These are phyloP conservation scores for Pristionchus mayeri DNA, from an alignment of 2,888 invertebrate genomes.

Conservation along the genomic window DNA sequence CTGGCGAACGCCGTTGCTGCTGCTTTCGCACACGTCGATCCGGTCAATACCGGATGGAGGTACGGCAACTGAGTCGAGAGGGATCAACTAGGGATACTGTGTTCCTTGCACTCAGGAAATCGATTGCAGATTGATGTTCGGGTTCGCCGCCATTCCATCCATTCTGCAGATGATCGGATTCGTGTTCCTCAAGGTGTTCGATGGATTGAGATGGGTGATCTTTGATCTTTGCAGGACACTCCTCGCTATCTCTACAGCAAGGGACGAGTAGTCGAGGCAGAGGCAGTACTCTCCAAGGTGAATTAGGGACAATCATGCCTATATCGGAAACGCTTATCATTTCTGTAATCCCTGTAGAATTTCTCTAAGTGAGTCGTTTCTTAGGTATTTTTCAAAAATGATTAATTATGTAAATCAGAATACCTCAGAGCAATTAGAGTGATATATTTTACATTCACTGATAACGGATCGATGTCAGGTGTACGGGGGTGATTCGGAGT, in stretches of 20 bases:
- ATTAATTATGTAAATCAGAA: too few species aligned
- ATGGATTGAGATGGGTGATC: background rate
- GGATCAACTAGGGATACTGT: background rate
- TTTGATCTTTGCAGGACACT: conserved; percentile 79
- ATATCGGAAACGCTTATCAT: too few species aligned
- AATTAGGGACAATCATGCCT: background rate
- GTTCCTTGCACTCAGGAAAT: too few species aligned
- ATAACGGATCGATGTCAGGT: background rate
- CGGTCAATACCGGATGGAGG: conserved; percentile 80
- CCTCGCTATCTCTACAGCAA: conserved; percentile 77
- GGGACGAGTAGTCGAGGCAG: conserved; percentile 59
- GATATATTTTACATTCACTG: too few species aligned
- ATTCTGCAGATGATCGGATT: conserved; percentile 79
- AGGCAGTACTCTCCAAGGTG: conserved; percentile 55
- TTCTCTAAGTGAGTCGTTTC: too few species aligned
- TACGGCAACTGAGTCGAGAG: conserved; percentile 38
- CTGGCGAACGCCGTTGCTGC: conserved; percentile 79
- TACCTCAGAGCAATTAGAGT: too few species aligned
- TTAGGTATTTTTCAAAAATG: too few species aligned
- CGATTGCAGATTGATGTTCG: conserved; percentile 53
- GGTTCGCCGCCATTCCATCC: conserved; percentile 78
- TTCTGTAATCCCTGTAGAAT: too few species aligned
- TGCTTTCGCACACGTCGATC: conserved; percentile 77
- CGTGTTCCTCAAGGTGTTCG: conserved; percentile 32
- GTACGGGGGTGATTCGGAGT: conserved; percentile 21